Evolutionary conservation across 2,888 invertebrate genomes (phyloP).

Genomic region (Polydesmus complanatus): DNA sequence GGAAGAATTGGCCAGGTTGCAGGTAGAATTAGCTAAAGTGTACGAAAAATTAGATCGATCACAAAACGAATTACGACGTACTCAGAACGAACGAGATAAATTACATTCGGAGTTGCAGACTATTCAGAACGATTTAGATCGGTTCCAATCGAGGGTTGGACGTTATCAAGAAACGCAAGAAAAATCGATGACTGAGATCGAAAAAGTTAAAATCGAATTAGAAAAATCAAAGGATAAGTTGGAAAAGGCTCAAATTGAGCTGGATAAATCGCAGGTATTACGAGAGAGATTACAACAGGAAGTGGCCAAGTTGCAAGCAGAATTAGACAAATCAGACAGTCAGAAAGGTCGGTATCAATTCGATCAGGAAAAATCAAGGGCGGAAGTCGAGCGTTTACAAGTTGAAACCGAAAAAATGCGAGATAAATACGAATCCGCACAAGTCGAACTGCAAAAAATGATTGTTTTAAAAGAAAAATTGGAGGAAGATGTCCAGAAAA

Average conservation of each 20-base stretch:
- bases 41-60: conserved; percentile 79
- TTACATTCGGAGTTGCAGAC: conserved; percentile 56
- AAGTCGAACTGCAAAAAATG: conserved; percentile 22
- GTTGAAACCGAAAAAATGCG: conserved; percentile 19
- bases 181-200: conserved; percentile 57
- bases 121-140: conserved; percentile 61
- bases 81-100: conserved; percentile 61
- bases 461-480: conserved; percentile 24
- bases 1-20: conserved; percentile 73
- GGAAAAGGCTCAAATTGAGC: conserved; percentile 21
- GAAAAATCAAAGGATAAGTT: conserved; percentile 26
- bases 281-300: conserved; percentile 25
- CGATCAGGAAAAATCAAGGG: conserved; percentile 56
- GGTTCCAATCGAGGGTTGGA: conserved; percentile 54
- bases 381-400: conserved; percentile 75
- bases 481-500: conserved; percentile 23
- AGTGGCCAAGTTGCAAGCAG: conserved; percentile 49
- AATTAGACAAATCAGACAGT: conserved; percentile 61
- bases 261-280: conserved; percentile 19
- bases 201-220: conserved; percentile 30
- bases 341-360: conserved; percentile 20
- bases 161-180: conserved; percentile 51
- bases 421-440: conserved; percentile 24
- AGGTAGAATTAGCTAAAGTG: conserved; percentile 79
- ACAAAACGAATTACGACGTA: conserved; percentile 63